Evolutionary conservation across 2,888 invertebrate species (phyloP), one percentile per base, ranked within the genome.

Genomic region (Drosophila mercatorum): DNA sequence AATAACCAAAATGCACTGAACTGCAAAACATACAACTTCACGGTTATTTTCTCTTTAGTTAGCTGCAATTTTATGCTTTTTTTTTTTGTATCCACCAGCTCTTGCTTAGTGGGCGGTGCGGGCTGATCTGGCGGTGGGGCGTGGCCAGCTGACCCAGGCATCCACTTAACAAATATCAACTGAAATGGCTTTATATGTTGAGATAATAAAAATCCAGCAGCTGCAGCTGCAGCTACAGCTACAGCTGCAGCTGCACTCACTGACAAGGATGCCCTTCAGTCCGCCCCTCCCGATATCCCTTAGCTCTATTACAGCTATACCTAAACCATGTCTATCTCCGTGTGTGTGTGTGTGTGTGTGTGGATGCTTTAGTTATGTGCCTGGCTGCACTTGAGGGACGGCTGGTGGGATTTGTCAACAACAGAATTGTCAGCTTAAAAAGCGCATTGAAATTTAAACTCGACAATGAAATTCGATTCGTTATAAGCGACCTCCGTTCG

Each of bases 21-120:
- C 89, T 89, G 87, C 81, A 86, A 86, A 88, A 86, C 80, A 75
- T 82, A 84, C 72, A 80, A 78, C 83, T 89, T 86, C 79, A 89
- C 88, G 88, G 89, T 81, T 88, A 76, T 85, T 86, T 83, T 89
- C 76, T 72, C 82, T 81, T 80, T 81, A 80, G 79, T 81, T 81
- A 81, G 63, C 56, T 78, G 71, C 58, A 81, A 64, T 78, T 69
- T 64, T 63, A 43, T 67, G 17, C 17, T 17, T 17, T 44, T 47
- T 68, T 58, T 31, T 53, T 58, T 51, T 55, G n/a, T 31, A 31
- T 31, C 5, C 6, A 31, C 7, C 52, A 31, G 26, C 62, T 40
- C 59, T 56, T 38, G 60, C 61, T 65, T 59, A 55, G 51, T 26
- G 26, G 41, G 51, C n/a, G 22, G 10, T 0, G 2, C 1, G 10